Conservation (phyloP, 2,797 vertebrate species). For the Chiloscyllium punctatum region DNA sequence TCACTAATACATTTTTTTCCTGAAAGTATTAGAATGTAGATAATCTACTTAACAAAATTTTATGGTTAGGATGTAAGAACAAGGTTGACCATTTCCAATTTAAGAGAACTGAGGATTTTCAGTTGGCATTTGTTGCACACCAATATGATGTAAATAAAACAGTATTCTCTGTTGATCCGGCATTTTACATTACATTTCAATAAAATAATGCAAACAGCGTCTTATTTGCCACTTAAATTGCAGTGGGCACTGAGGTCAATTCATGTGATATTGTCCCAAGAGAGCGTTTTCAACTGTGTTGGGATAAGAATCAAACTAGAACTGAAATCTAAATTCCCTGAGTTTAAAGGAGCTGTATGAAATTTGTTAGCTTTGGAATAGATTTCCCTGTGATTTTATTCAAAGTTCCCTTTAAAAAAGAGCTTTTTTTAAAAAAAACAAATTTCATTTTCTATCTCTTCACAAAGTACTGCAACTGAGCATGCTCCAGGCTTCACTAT, state of each 20-base stretch:
- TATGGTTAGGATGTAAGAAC: background rate
- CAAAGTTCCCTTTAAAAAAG: background rate
- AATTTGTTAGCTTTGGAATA: slow-evolving; percentile 18
- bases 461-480: background rate
- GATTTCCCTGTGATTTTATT: slow-evolving; percentile 3
- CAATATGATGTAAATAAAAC: background rate
- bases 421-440: background rate
- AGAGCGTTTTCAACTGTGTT: background rate
- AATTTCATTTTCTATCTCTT: background rate
- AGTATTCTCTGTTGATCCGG: background rate
- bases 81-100: background rate
- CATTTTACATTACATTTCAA: slow-evolving; percentile 13
- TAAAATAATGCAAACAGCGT: background rate
- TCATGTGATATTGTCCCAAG: background rate
- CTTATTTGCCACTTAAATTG: background rate
- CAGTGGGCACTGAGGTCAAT: background rate
- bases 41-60: background rate
- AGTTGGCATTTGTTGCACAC: background rate
- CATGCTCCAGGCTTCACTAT: background rate
- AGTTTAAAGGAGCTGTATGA: slow-evolving; percentile 12
- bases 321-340: slow-evolving; percentile 23
- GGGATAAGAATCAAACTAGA: slow-evolving; percentile 7
- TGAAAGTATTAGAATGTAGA: background rate
- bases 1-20: background rate
- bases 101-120: too few species aligned